Percentiles rank a stretch among this genome's conserved stretches.
Conservation (phyloP, 2,888 invertebrate species). For the Troides oblongomaculatus region DNA sequence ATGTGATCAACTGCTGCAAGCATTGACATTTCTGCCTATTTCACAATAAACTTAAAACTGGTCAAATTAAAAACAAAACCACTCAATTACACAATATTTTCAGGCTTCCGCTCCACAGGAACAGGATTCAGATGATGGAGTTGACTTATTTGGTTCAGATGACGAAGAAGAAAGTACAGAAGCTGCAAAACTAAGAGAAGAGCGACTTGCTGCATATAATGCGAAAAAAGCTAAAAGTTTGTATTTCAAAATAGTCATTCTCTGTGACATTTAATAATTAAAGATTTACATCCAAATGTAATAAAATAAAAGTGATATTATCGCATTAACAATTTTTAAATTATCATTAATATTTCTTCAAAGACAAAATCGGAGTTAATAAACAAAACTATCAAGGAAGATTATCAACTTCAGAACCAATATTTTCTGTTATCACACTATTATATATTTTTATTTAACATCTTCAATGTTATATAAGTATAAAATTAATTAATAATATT, state of each 20-base stretch:
- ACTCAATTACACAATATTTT: constrained; percentile 23
- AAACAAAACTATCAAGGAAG: too few relatives aligned
- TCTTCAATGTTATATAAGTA: too few relatives aligned
- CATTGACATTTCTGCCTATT: too few relatives aligned
- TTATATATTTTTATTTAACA: too few relatives aligned
- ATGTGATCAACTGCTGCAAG: too few relatives aligned
- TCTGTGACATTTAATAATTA: background rate
- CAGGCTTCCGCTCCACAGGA: constrained; percentile 50
- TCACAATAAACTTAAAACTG: too few relatives aligned
- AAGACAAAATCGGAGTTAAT: too few relatives aligned
- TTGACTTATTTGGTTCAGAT: constrained; percentile 90
- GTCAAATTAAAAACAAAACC: too few relatives aligned
- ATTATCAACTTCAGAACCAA: too few relatives aligned
- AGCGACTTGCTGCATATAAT: constrained; percentile 92
- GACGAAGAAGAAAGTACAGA: constrained; percentile 89
- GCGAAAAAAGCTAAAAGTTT: constrained; percentile 94
- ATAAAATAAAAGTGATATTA: background rate
- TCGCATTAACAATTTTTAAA: background rate
- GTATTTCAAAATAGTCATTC: constrained; percentile 32
- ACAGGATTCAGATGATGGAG: constrained; percentile 85
- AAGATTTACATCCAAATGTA: background rate
- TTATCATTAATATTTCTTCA: background rate
- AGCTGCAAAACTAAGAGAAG: constrained; percentile 87
- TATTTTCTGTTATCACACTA: too few relatives aligned
- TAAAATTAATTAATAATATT: too few relatives aligned